These are phyloP conservation scores for Anneissia japonica DNA, from an alignment of 35 echinoderm and acorn worm genomes.

Conservation along the genomic window DNA sequence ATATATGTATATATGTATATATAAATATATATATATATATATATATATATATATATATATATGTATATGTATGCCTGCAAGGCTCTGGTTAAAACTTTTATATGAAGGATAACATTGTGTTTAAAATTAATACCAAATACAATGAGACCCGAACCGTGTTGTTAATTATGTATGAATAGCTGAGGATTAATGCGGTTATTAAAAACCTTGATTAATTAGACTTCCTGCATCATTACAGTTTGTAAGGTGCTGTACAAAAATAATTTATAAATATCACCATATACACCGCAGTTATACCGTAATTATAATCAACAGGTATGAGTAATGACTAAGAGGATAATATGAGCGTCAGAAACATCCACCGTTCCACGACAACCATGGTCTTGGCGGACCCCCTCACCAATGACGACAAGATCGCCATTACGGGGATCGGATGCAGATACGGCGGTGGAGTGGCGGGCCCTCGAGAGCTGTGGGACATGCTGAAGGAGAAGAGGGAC, in stretches of 20 bases:
- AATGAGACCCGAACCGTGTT: too few relatives aligned
- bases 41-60: neutral
- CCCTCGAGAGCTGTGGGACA: conserved; percentile 43
- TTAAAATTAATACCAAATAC: too few relatives aligned
- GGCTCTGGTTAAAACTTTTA: too few relatives aligned
- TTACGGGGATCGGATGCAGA: conserved; percentile 65
- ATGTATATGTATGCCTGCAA: neutral
- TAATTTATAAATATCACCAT: too few relatives aligned
- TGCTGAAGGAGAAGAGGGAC: conserved; percentile 32
- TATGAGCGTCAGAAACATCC: neutral
- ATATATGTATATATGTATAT: neutral
- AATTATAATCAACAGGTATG: too few relatives aligned
- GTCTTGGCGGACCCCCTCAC: neutral
- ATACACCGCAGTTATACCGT: too few relatives aligned
- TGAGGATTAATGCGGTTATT: too few relatives aligned
- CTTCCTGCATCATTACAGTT: too few relatives aligned
- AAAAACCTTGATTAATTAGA: too few relatives aligned
- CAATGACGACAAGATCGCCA: conserved; percentile 1
- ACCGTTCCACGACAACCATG: neutral
- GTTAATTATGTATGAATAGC: too few relatives aligned
- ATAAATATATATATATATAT: neutral
- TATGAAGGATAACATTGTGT: too few relatives aligned
- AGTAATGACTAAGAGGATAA: neutral
- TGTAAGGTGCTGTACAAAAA: too few relatives aligned
- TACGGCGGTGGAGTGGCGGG: conserved; percentile 34